These are phyloP conservation scores for Pterois miles DNA, from an alignment of 2,797 vertebrate genomes.

Conservation along the genomic window DNA sequence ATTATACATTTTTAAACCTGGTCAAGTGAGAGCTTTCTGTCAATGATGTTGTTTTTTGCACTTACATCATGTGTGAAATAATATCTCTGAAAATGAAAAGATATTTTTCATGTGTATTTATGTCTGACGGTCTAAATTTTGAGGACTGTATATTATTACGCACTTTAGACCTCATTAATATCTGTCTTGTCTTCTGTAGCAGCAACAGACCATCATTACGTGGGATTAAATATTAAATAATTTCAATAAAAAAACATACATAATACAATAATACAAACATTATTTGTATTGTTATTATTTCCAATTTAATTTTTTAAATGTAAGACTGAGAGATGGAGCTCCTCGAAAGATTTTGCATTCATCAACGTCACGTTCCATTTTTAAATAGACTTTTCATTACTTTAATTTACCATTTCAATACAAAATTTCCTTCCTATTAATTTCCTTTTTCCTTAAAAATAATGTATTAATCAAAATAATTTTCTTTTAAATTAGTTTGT, in stretches of 20 bases:
- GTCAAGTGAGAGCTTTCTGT: not conserved
- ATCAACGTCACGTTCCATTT: not conserved
- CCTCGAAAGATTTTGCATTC: not conserved
- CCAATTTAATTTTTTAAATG: not conserved
- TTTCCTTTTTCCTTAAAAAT: not conserved
- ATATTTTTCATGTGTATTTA: not conserved
- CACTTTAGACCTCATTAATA: not conserved
- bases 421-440: not conserved
- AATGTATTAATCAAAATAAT: not conserved
- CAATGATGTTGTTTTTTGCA: not conserved
- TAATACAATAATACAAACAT: not conserved
- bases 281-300: not conserved
- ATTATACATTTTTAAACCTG: too few relatives aligned
- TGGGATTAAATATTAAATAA: not conserved
- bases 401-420: not conserved
- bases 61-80: not conserved
- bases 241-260: not conserved
- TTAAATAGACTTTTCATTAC: not conserved
- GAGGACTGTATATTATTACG: not conserved
- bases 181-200: not conserved
- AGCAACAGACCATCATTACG: not conserved
- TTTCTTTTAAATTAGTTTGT: not conserved
- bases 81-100: not conserved
- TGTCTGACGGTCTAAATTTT: not conserved
- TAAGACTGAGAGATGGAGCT: not conserved